Percentiles rank a stretch among this genome's conserved stretches.
phyloP scores from a whole-genome alignment of 2,113 vertebrate species.

The Alligator mississippiensis region DNA sequence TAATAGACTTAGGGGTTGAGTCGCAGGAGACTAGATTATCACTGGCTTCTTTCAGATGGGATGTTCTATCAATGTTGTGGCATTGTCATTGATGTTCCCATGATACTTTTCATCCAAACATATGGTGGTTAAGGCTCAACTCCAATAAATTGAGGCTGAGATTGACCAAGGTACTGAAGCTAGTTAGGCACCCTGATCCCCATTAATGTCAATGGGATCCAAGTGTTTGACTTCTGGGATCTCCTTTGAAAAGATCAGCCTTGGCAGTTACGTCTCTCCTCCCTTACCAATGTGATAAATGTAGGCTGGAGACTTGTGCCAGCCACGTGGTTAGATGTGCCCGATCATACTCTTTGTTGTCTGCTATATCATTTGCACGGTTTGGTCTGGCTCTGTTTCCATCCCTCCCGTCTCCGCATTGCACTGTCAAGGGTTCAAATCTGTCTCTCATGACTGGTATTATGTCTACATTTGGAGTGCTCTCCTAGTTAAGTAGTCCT shows the following conservation, averaged over 20 bases:
- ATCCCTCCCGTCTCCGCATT: background rate
- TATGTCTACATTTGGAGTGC: background rate
- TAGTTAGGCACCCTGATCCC: background rate
- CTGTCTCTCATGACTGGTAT: background rate
- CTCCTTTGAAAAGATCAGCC: slow-evolving; percentile 1
- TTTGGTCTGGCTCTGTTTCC: background rate
- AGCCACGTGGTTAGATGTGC: background rate
- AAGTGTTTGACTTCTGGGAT: background rate
- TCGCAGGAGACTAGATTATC: background rate
- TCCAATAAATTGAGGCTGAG: background rate
- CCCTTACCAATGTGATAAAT: background rate
- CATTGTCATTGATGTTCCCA: background rate
- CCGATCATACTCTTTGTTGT: background rate
- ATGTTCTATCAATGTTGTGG: background rate
- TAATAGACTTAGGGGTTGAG: background rate
- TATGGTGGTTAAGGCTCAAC: background rate
- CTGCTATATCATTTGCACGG: fast-evolving
- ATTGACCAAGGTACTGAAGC: background rate
- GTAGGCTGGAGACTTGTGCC: background rate
- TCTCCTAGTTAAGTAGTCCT: background rate
- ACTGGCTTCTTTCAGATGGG: fast-evolving
- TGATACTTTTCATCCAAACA: background rate
- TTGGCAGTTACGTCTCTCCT: background rate
- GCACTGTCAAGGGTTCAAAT: background rate
- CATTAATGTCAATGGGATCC: background rate